Percentiles rank a stretch among this genome's conserved stretches.
Evolutionary conservation across 2,888 invertebrate genomes (phyloP).

Genomic region (Eretmocerus hayati): DNA sequence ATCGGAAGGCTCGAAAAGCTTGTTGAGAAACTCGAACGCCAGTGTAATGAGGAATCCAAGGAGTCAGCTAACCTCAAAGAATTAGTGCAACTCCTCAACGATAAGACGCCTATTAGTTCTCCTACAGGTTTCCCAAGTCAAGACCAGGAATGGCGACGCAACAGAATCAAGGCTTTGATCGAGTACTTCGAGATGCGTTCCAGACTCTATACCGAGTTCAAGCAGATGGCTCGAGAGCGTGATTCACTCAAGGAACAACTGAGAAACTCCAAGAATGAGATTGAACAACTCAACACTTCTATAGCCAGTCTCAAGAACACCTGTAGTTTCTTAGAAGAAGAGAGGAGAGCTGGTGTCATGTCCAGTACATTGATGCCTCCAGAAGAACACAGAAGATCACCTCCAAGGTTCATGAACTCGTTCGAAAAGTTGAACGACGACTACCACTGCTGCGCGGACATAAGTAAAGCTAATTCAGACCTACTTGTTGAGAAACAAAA

Average conservation of each 20-base stretch:
- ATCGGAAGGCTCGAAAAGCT: too few relatives aligned
- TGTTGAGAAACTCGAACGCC: too few relatives aligned
- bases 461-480: neutral
- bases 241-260: neutral
- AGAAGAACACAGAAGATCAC: too few relatives aligned
- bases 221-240: neutral
- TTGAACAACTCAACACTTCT: neutral
- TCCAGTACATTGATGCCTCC: neutral
- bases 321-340: neutral
- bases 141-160: neutral
- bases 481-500: constrained; percentile 53
- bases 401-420: constrained; percentile 61
- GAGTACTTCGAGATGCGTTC: neutral
- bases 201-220: neutral
- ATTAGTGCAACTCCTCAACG: too few relatives aligned
- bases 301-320: neutral
- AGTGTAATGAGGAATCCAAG: too few relatives aligned
- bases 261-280: neutral
- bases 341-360: neutral
- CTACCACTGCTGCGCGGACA: constrained; percentile 37
- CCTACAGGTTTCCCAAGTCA: too few relatives aligned
- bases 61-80: too few relatives aligned
- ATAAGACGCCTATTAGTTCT: too few relatives aligned
- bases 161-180: neutral
- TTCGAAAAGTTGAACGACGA: constrained; percentile 68